These are phyloP conservation scores for Geodia barretti DNA, from an alignment of 37 sponge, comb jelly and placozoan species.

Conservation along the genomic window DNA sequence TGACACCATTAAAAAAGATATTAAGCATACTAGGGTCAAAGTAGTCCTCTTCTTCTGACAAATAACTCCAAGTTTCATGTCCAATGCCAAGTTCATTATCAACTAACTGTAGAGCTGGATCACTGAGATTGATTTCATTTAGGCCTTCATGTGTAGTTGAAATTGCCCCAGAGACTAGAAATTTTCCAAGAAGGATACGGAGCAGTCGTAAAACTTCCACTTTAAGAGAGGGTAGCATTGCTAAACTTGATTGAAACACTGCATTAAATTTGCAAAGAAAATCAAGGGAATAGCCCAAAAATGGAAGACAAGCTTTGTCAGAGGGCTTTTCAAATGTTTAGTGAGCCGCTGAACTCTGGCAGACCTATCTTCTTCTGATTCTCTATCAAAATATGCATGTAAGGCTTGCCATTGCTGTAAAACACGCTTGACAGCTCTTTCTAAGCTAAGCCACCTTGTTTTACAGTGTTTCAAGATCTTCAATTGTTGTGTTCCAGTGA, in stretches of 20 bases:
- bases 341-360: constrained; percentile 19
- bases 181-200: constrained; percentile 13
- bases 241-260: constrained; percentile 30
- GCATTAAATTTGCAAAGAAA: constrained; percentile 43
- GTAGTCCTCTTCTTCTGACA: constrained; percentile 1
- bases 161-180: constrained; percentile 12
- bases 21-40: neutral
- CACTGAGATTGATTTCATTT: neutral
- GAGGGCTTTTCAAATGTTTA: constrained; percentile 23
- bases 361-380: constrained; percentile 9
- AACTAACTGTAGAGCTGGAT: neutral
- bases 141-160: neutral
- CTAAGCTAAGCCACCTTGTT: constrained; percentile 4
- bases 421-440: constrained; percentile 7
- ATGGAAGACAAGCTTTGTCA: constrained; percentile 3
- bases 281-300: constrained; percentile 22
- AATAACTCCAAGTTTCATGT: constrained; percentile 1
- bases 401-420: constrained; percentile 58
- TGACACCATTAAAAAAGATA: neutral
- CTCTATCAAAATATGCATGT: constrained; percentile 26
- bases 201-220: constrained; percentile 12
- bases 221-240: constrained; percentile 34
- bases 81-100: constrained; percentile 3
- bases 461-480: neutral
- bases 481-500: neutral